phyloP scores from a whole-genome alignment of 2,888 invertebrate species.

The Alentia gelatinosa region DNA sequence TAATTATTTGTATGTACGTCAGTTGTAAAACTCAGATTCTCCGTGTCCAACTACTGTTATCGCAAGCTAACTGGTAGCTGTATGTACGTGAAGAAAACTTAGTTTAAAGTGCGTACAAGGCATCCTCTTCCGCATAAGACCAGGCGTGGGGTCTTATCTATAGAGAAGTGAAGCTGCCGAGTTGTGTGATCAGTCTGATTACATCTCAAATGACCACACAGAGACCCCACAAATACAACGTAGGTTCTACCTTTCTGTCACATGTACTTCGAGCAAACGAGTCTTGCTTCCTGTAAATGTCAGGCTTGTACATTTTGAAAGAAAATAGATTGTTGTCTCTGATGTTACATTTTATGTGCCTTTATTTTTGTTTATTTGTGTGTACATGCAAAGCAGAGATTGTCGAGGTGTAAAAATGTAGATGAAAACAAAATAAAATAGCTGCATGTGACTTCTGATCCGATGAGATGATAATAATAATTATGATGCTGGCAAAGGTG shows the following conservation, averaged over 20 bases:
- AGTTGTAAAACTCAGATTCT: no score
- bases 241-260: not conserved
- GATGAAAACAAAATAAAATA: not conserved
- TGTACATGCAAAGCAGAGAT: constrained; percentile 42
- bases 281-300: not conserved
- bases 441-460: constrained; percentile 25
- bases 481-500: no score
- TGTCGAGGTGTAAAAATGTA: constrained; percentile 34
- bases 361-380: constrained; percentile 49
- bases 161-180: no score
- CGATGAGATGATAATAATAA: not conserved
- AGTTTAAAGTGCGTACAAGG: no score
- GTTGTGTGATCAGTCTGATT: not conserved
- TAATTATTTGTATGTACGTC: no score
- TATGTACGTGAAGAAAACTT: no score
- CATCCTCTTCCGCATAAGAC: no score
- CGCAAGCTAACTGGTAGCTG: no score
- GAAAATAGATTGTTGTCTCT: constrained; percentile 17
- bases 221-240: no score
- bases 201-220: not conserved
- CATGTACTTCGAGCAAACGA: not conserved
- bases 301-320: constrained; percentile 20
- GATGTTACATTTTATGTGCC: constrained; percentile 47
- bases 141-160: no score
- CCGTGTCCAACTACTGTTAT: no score